Evolutionary conservation across 1,140 invertebrate species (phyloP).

Genomic region (Penaeus chinensis): DNA sequence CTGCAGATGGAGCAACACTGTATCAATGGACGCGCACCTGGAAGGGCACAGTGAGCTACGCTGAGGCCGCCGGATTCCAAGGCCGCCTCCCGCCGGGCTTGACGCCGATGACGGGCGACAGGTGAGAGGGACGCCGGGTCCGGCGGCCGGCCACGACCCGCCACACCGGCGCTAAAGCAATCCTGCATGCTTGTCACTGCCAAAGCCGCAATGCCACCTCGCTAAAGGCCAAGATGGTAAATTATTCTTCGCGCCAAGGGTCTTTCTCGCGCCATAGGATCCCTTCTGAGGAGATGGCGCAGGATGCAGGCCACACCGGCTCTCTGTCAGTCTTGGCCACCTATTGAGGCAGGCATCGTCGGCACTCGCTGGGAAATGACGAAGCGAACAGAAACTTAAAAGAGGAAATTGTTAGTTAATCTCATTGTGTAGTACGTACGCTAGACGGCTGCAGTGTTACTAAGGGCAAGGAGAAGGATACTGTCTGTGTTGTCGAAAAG

Average conservation of each 20-base stretch:
- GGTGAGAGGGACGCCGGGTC: slow-evolving; percentile 1
- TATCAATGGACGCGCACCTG: background rate
- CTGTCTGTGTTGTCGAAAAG: too few relatives aligned
- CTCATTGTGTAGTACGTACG: slow-evolving; percentile 1
- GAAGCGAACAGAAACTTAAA: slow-evolving; percentile 35
- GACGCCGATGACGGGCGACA: slow-evolving; percentile 27
- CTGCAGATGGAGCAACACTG: background rate
- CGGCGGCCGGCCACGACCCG: background rate
- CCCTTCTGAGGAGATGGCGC: too few relatives aligned
- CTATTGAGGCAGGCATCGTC: too few relatives aligned
- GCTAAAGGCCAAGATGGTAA: slow-evolving; percentile 9
- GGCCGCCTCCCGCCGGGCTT: slow-evolving; percentile 8
- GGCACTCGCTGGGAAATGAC: background rate
- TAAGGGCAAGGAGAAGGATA: background rate
- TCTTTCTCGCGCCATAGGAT: background rate
- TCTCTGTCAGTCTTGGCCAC: too few relatives aligned
- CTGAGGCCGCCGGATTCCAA: background rate
- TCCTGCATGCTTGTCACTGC: slow-evolving; percentile 45
- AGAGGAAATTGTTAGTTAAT: slow-evolving; percentile 35
- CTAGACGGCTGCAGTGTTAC: too few relatives aligned
- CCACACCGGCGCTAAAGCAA: slow-evolving; percentile 31
- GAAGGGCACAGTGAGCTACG: background rate
- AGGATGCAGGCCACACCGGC: too few relatives aligned
- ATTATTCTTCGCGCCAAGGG: background rate
- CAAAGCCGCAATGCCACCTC: slow-evolving; percentile 15